These are phyloP conservation scores for Pemphredon lugubris DNA, from an alignment of 2,888 invertebrate genomes.

Conservation along the genomic window DNA sequence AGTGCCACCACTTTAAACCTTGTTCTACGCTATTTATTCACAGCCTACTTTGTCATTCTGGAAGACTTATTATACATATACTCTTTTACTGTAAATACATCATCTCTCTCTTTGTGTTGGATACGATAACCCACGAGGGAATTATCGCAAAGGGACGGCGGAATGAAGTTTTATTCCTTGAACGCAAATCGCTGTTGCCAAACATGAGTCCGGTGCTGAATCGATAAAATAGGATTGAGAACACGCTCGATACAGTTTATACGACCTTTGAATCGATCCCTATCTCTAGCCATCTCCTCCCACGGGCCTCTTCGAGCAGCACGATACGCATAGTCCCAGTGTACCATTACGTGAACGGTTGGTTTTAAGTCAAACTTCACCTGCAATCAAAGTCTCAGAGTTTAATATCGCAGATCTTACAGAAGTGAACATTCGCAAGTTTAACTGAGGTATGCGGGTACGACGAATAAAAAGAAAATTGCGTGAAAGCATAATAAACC, in stretches of 20 bases:
- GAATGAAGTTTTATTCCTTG: constrained; percentile 38
- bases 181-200: constrained; percentile 80
- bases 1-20: too few relatives aligned
- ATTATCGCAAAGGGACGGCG: constrained; percentile 31
- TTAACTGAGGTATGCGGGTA: too few relatives aligned
- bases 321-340: constrained; percentile 83
- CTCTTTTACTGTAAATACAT: constrained; percentile 22
- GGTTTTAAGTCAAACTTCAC: constrained; percentile 82
- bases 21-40: constrained; percentile 49
- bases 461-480: too few relatives aligned
- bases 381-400: constrained; percentile 72
- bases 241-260: constrained; percentile 77
- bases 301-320: constrained; percentile 83
- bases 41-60: constrained; percentile 56
- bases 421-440: too few relatives aligned
- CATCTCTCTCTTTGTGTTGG: constrained; percentile 19
- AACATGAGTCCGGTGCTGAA: constrained; percentile 80
- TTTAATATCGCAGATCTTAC: constrained; percentile 15
- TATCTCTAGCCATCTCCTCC: constrained; percentile 83
- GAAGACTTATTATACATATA: constrained; percentile 49
- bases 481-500: too few relatives aligned
- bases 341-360: constrained; percentile 82
- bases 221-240: constrained; percentile 80
- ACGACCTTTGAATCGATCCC: constrained; percentile 81
- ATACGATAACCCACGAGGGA: not conserved